Evolutionary conservation across 2,113 vertebrate species (phyloP), one percentile per base, ranked within the genome.

Genomic region (Tamias sibiricus): DNA sequence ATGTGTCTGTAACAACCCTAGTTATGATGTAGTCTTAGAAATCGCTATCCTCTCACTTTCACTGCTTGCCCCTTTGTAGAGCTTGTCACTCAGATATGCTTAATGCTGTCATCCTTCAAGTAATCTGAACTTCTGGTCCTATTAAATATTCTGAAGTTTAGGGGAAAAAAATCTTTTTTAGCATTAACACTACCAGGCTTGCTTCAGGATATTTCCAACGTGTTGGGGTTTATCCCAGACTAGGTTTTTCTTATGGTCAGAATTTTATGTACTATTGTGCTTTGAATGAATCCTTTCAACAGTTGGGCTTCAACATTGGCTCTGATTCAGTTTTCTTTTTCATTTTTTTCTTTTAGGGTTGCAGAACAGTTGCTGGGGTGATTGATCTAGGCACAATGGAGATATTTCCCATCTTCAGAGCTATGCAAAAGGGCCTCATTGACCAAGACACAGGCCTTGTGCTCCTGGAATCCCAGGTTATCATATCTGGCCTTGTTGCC

Each of bases 311-410:
- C 37, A 47, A 9, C 71, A 35, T 90, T 62, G 68, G 8, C 47
- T 96, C 93, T 97, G 62, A 96, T 95, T 90, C 94, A 76, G 59
- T 95, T 94, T 24, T 96, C 96, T 54, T 77, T 95, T 97, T 95
- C 97, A 94, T 82, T 98, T 96, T 96, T 98, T 92, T 87, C 95
- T 98, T 98, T 35, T 97, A 99, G 99, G 99, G 80, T 92, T 98
- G 87, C 22, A 97, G 97, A 96, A 98, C 98, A 90, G 99, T 99
- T 97, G 99, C 99, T 95, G 99, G 99, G 98, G 99, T 99, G 95
- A 99, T 99, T 87, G 99, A 99, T 98, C 98, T 99, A 98, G 99
- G 99, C 98, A 99, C 99, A 0, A 99, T 99, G 99, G 99, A 99
- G 98, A 99, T 99, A 82, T 99, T 99, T 98, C 98, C 99, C 80